A percentile compares a stretch with the other conserved stretches of the same genome.
phyloP scores from a whole-genome alignment of 2,888 invertebrate species.

The Amiota mariae region DNA sequence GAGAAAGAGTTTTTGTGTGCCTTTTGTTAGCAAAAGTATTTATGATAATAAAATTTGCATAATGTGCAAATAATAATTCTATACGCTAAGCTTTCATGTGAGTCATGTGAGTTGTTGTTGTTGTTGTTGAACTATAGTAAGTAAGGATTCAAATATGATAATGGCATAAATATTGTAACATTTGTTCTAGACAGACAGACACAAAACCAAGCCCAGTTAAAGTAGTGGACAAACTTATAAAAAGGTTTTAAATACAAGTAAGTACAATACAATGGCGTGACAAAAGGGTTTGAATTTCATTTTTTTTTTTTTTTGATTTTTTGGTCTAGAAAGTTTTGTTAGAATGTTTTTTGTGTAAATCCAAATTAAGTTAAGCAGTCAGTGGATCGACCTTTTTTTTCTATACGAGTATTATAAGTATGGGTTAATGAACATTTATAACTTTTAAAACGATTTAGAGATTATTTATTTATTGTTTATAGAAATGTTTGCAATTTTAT shows the following conservation, averaged over 20 bases:
- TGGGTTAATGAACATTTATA: constrained; percentile 19
- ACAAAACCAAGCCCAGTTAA: neutral
- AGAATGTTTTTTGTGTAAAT: neutral
- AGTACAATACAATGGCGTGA: neutral
- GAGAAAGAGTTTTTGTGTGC: constrained; percentile 30
- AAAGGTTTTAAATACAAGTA: neutral
- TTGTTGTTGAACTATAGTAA: neutral
- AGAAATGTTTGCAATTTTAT: neutral
- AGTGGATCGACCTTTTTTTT: neutral
- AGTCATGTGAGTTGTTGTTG: neutral
- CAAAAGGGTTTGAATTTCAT: neutral
- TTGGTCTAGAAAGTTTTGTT: constrained; percentile 19
- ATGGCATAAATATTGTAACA: constrained; percentile 63
- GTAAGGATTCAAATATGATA: constrained; percentile 23
- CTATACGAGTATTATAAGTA: neutral
- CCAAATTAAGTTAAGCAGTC: neutral
- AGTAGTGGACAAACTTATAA: neutral
- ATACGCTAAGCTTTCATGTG: neutral
- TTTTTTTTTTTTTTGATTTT: neutral
- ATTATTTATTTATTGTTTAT: neutral
- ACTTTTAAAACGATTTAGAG: constrained; percentile 15
- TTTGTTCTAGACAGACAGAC: constrained; percentile 57
- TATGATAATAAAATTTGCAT: constrained; percentile 65
- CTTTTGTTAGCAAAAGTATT: constrained; percentile 54
- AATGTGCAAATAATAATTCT: constrained; percentile 63